These are phyloP conservation scores for Temnothorax ravouxi DNA, from an alignment of 2,888 invertebrate genomes.

Conservation along the genomic window DNA sequence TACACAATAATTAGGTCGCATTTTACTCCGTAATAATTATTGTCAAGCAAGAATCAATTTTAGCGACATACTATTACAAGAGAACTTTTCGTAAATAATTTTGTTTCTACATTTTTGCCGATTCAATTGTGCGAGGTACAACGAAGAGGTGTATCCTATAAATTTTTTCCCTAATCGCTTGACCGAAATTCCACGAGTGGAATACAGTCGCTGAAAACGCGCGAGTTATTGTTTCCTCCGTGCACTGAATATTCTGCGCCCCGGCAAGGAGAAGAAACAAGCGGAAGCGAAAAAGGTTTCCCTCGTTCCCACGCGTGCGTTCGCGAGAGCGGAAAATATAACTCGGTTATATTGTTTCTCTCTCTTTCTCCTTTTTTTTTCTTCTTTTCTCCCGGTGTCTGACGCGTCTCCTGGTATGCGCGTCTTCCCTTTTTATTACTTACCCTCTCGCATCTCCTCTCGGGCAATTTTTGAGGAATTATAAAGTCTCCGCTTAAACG, in stretches of 20 bases:
- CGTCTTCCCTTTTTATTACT: constrained; percentile 5
- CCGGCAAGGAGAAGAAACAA: constrained; percentile 47
- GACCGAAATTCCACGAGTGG: constrained; percentile 30
- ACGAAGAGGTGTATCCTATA: constrained; percentile 24
- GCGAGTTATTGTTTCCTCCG: constrained; percentile 57
- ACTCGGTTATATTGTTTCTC: constrained; percentile 41
- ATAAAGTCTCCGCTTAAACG: constrained; percentile 30
- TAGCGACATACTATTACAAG: background rate
- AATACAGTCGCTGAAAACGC: constrained; percentile 49
- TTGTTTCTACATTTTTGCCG: constrained; percentile 10
- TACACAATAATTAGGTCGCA: background rate
- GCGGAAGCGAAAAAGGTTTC: constrained; percentile 45
- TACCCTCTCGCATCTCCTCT: constrained; percentile 17
- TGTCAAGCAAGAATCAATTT: background rate
- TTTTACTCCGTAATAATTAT: background rate
- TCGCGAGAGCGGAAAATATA: constrained; percentile 51
- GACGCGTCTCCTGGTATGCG: constrained; percentile 40
- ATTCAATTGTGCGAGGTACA: constrained; percentile 27
- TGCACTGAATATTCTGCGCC: constrained; percentile 44
- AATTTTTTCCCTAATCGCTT: constrained; percentile 43
- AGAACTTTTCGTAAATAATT: background rate
- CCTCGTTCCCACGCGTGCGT: constrained; percentile 47
- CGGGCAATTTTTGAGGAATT: constrained; percentile 43
- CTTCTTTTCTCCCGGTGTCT: constrained; percentile 20
- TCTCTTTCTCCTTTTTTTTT: background rate